Percentiles rank a stretch among this genome's conserved stretches.
Conservation (phyloP, 2,888 invertebrate species). For the Proisotoma minuta region DNA sequence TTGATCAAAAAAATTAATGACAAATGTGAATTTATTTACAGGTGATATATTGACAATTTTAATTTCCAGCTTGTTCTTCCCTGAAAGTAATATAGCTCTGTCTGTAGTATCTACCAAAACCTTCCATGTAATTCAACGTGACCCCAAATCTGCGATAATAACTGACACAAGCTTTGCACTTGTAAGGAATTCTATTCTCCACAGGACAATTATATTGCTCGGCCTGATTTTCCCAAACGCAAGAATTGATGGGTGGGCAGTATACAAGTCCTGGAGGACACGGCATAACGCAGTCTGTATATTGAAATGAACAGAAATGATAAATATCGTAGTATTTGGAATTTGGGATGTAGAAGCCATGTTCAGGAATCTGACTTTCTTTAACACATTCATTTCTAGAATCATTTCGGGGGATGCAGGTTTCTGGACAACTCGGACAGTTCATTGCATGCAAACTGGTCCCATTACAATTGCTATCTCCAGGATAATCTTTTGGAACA, state of each 20-base stretch:
- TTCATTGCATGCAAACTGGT: too few relatives aligned
- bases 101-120: too few relatives aligned
- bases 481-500: too few relatives aligned
- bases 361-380: not conserved
- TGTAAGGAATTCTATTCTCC: not conserved
- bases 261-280: constrained; percentile 14
- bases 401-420: not conserved
- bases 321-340: constrained; percentile 23
- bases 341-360: constrained; percentile 7
- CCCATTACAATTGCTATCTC: too few relatives aligned
- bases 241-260: constrained; percentile 5
- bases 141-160: not conserved
- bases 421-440: too few relatives aligned
- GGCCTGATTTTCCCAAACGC: not conserved
- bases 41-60: too few relatives aligned
- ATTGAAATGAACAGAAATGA: constrained; percentile 17
- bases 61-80: too few relatives aligned
- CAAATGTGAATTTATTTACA: too few relatives aligned
- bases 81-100: too few relatives aligned
- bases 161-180: not conserved
- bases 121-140: too few relatives aligned
- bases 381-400: not conserved
- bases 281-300: constrained; percentile 16
- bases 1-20: too few relatives aligned
- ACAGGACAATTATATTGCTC: not conserved